Evolutionary conservation across 2,113 vertebrate genomes (phyloP).

Genomic region (Poeciliopsis occidentalis): DNA sequence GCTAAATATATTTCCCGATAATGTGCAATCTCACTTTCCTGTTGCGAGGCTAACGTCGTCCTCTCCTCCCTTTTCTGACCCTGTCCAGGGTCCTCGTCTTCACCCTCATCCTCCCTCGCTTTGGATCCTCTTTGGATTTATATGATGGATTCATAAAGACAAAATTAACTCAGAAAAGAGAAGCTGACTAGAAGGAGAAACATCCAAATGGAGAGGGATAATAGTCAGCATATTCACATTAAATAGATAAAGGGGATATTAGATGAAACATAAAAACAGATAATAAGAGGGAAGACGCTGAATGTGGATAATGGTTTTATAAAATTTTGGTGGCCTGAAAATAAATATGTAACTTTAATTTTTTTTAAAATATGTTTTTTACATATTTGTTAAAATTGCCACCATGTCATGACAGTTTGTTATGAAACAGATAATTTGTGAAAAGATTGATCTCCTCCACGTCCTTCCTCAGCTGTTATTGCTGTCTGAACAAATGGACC

Average conservation of each 20-base stretch:
- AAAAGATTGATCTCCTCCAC: too few relatives aligned
- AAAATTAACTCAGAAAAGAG: constrained; percentile 9
- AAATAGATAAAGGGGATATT: neutral
- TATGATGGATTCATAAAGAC: constrained; percentile 1
- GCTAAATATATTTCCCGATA: constrained; percentile 51
- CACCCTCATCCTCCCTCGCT: constrained; percentile 27
- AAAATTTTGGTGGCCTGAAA: neutral
- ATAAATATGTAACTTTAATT: neutral
- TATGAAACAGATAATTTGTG: too few relatives aligned
- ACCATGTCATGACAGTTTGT: too few relatives aligned
- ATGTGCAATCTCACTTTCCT: constrained; percentile 43
- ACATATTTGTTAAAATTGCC: too few relatives aligned
- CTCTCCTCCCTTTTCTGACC: neutral
- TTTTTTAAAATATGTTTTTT: too few relatives aligned
- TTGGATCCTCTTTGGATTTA: constrained; percentile 8
- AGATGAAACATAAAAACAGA: neutral
- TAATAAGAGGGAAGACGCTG: neutral
- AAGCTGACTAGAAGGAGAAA: neutral
- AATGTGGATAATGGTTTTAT: too few relatives aligned
- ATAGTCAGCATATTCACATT: neutral
- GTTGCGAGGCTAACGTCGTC: constrained; percentile 29
- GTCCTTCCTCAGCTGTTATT: too few relatives aligned
- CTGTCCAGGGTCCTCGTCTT: constrained; percentile 16
- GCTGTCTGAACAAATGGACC: too few relatives aligned
- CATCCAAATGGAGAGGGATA: neutral